Base-by-base conservation (phyloP, 1,140 invertebrate species). In the Meloidogyne exigua region DNA sequence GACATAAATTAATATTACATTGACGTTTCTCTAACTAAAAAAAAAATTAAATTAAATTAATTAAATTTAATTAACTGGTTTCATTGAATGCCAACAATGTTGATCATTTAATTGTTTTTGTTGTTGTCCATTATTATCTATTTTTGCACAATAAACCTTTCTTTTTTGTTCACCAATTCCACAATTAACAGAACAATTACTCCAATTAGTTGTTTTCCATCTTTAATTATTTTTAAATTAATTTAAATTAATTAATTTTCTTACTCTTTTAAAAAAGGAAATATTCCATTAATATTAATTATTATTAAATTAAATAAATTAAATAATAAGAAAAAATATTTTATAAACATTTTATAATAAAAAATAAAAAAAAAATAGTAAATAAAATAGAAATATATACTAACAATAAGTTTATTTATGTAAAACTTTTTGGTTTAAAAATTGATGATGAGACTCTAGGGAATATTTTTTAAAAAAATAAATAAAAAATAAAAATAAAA, bases 141-240 rank as follows among this genome's bases (percentile, higher is more conserved):
- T 28, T 71, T 84, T 73, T 12, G 83, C 81, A 67, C 83, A 84
- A 63, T 79, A 86, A 44, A 84, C 84, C 66, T 89, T 87, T 69
- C 91, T 87, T 0, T 89, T 90, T 87, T 91, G 91, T 67, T 88
- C 90, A 79, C 93, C 93, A 76, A 91, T 89, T 18, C 93, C 93
- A 88, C 93, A 94, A 10, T 92, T 92, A 7, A 89, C 90, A 5
- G 92, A 92, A 87, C 93, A 94, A 26, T 92, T 89, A 3, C 92
- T 91, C 92, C 92, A 94, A 69, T 92, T 92, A 2, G 91, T 90
- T 76, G 92, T 89, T 13, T 91, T 88, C 93, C 94, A 95, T 75
- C 80, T 81, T 66, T 63, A 79, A 79, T 32, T n/a, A n/a, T n/a
- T 26, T 28, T 10, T 13, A 18, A 39, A 5, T 39, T 25, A 70